phyloP scores from a whole-genome alignment of 2,888 invertebrate species.

The Meteorus cinctellus region DNA sequence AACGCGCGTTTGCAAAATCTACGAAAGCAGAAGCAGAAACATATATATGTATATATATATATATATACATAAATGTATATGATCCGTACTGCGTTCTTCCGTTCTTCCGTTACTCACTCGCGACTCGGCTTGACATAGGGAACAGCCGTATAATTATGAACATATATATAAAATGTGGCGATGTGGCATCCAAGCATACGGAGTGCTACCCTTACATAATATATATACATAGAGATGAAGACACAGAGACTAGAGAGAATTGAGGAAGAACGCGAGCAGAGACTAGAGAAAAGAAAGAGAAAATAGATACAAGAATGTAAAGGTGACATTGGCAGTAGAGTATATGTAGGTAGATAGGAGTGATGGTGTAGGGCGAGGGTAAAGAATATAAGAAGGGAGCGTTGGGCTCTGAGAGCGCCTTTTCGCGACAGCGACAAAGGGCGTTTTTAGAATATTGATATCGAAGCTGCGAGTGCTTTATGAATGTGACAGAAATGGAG shows the following conservation, averaged over 20 bases:
- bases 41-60: neutral
- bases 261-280: neutral
- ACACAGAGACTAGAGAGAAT: too few species aligned
- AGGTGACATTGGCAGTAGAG: neutral
- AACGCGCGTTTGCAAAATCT: slow-evolving; percentile 43
- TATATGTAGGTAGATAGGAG: neutral
- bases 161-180: neutral
- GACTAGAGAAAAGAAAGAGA: neutral
- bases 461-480: slow-evolving; percentile 60
- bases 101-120: neutral
- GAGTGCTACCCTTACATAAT: neutral
- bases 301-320: neutral
- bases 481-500: slow-evolving; percentile 5
- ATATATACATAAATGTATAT: neutral
- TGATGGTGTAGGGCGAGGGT: slow-evolving; percentile 1
- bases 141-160: neutral
- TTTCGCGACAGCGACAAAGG: slow-evolving; percentile 69
- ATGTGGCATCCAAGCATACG: neutral
- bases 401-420: slow-evolving; percentile 54
- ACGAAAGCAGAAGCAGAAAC: neutral
- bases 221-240: neutral
- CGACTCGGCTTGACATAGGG: neutral
- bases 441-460: slow-evolving; percentile 73
- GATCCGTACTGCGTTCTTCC: neutral
- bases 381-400: slow-evolving; percentile 18